Evolutionary conservation across 2,888 invertebrate genomes (phyloP).

Genomic region (Limnephilus lunatus): DNA sequence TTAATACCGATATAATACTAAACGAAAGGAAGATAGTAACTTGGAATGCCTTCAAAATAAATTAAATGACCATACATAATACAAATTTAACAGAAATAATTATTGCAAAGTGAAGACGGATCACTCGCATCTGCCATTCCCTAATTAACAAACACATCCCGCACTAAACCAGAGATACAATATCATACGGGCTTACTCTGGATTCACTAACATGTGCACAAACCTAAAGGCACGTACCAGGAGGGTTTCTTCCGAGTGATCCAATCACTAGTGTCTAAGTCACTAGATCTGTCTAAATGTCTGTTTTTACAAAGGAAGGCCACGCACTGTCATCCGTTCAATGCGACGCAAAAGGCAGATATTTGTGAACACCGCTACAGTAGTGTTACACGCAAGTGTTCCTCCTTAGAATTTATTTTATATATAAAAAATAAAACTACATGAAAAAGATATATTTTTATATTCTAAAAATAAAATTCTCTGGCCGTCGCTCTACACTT

Average conservation of each 20-base stretch:
- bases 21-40: conserved; percentile 55
- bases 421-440: conserved; percentile 55
- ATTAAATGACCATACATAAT: conserved; percentile 58
- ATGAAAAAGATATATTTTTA: conserved; percentile 63
- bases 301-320: conserved; percentile 56
- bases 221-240: conserved; percentile 20
- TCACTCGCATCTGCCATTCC: conserved; percentile 52
- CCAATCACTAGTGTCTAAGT: conserved; percentile 39
- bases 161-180: conserved; percentile 54
- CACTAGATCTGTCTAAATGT: conserved; percentile 29
- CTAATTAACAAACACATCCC: conserved; percentile 47
- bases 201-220: conserved; percentile 47
- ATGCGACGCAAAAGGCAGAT: conserved; percentile 34
- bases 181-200: conserved; percentile 58
- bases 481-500: conserved; percentile 63
- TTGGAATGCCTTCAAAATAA: conserved; percentile 66
- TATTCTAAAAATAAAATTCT: conserved; percentile 65
- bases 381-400: conserved; percentile 23
- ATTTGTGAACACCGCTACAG: not conserved
- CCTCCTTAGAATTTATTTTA: conserved; percentile 43
- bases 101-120: conserved; percentile 56
- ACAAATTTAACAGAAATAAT: conserved; percentile 52
- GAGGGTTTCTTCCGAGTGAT: conserved; percentile 26
- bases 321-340: conserved; percentile 46
- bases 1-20: conserved; percentile 61